A percentile compares a stretch with the other conserved stretches of the same genome.
Conservation (phyloP, 2,797 vertebrate genomes). For the Scomberomorus guttatus region DNA sequence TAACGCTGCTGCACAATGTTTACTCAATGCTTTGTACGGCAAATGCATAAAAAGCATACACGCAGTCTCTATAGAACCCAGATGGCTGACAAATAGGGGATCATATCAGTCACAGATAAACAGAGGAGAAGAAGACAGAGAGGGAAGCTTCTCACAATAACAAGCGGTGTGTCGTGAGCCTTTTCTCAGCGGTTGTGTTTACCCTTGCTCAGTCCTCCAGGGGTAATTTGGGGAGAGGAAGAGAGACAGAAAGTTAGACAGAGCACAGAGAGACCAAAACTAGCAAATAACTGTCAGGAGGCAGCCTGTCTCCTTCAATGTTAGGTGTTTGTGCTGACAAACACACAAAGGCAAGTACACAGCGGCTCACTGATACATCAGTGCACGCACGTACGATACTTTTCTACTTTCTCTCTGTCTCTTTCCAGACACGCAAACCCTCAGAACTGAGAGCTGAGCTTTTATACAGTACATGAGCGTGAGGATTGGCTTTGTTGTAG, state of each 20-base stretch:
- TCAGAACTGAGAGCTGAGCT: slow-evolving; percentile 48
- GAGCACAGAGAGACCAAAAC: slow-evolving; percentile 81
- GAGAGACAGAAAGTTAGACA: slow-evolving; percentile 78
- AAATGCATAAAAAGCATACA: slow-evolving; percentile 37
- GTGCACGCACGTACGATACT: slow-evolving; percentile 35
- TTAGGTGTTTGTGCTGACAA: slow-evolving; percentile 81
- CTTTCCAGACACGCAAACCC: slow-evolving; percentile 66
- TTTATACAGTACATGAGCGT: slow-evolving; percentile 42
- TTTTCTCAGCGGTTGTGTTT: slow-evolving; percentile 74
- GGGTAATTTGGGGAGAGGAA: slow-evolving; percentile 76
- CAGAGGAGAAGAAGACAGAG: slow-evolving; percentile 48
- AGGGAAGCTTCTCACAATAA: slow-evolving; percentile 66
- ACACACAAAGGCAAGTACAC: slow-evolving; percentile 70
- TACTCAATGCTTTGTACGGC: slow-evolving; percentile 38
- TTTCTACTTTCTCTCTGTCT: slow-evolving; percentile 54
- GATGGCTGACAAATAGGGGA: slow-evolving; percentile 68
- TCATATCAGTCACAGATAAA: slow-evolving; percentile 62
- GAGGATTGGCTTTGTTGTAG: slow-evolving; percentile 55
- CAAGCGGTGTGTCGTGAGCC: slow-evolving; percentile 61
- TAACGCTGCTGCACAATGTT: slow-evolving; percentile 28
- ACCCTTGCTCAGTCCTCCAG: slow-evolving; percentile 67
- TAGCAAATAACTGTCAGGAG: slow-evolving; percentile 87
- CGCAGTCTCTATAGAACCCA: slow-evolving; percentile 40
- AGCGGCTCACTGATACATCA: slow-evolving; percentile 61
- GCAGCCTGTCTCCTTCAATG: slow-evolving; percentile 87